Evolutionary conservation across 2,888 invertebrate genomes (phyloP).

Genomic region (Hedya salicella): DNA sequence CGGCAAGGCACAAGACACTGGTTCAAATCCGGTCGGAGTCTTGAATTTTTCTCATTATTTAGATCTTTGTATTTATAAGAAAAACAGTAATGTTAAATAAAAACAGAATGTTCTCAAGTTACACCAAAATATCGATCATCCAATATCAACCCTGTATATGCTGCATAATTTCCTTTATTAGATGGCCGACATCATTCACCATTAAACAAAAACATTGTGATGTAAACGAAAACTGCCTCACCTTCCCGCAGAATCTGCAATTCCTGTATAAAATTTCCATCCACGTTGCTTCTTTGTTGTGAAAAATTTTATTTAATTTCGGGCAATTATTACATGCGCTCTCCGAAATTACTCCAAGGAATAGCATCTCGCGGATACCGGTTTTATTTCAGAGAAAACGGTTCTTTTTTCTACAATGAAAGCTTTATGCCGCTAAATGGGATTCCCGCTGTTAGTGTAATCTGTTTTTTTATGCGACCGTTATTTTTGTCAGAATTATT

Average conservation of each 20-base stretch:
- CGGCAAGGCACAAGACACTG: no score
- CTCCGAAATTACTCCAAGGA: conserved; percentile 83
- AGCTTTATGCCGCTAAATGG: conserved; percentile 73
- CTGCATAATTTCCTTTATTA: conserved; percentile 28
- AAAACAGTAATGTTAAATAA: no score
- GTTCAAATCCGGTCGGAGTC: no score
- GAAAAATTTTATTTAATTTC: conserved; percentile 83
- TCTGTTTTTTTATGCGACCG: conserved; percentile 61
- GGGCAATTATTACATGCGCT: conserved; percentile 83
- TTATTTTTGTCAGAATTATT: conserved; percentile 23
- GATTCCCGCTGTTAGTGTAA: conserved; percentile 73
- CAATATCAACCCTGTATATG: conserved; percentile 1
- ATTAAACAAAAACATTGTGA: conserved; percentile 71
- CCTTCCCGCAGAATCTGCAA: conserved; percentile 67
- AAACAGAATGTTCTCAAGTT: neutral
- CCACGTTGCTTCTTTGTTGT: conserved; percentile 77
- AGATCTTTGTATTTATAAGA: no score
- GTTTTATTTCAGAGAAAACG: conserved; percentile 70
- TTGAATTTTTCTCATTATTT: no score
- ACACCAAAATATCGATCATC: neutral
- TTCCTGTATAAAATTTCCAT: conserved; percentile 71
- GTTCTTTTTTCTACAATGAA: conserved; percentile 71
- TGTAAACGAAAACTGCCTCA: conserved; percentile 71
- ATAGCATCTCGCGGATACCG: conserved; percentile 73
- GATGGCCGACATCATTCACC: conserved; percentile 60